A percentile compares a stretch with the other conserved stretches of the same genome.
phyloP scores from a whole-genome alignment of 37 sponge, comb jelly and placozoan species.

The Cladorhizidae sp. region DNA sequence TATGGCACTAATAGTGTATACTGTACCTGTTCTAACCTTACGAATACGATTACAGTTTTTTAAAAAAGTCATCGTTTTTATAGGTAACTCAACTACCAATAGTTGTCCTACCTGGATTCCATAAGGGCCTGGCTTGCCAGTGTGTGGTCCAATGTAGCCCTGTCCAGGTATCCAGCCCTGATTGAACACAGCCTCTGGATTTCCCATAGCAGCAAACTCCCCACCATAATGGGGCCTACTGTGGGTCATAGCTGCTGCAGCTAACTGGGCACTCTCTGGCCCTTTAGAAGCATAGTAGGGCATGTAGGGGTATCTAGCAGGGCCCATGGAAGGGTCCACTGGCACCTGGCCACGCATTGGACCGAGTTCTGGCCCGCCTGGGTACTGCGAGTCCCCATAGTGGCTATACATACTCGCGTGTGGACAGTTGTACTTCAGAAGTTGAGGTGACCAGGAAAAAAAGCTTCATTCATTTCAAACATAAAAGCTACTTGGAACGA shows the following conservation, averaged over 20 bases:
- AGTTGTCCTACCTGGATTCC: conserved; percentile 15
- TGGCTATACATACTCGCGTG: conserved; percentile 49
- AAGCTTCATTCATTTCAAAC: conserved; percentile 43
- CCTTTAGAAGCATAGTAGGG: conserved; percentile 38
- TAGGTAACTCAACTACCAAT: too few species aligned
- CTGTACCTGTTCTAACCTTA: too few species aligned
- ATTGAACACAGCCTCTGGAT: conserved; percentile 38
- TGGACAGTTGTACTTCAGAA: not conserved
- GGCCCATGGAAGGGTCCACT: conserved; percentile 17
- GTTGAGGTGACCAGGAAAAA: not conserved
- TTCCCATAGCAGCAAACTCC: conserved; percentile 14
- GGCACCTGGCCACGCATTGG: conserved; percentile 19
- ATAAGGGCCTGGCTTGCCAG: conserved; percentile 19
- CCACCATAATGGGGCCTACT: conserved; percentile 23
- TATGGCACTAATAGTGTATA: not conserved
- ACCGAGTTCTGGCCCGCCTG: conserved; percentile 14
- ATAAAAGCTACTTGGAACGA: conserved; percentile 3
- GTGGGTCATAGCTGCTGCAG: not conserved
- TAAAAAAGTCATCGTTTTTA: too few species aligned
- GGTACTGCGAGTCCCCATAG: conserved; percentile 41
- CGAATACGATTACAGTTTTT: not conserved
- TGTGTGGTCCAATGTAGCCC: conserved; percentile 13
- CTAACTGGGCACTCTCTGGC: conserved; percentile 21
- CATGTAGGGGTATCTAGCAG: conserved; percentile 29
- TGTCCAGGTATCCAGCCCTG: conserved; percentile 9